Conservation (phyloP, 2,888 invertebrate species). For the Xestia xanthographa region DNA sequence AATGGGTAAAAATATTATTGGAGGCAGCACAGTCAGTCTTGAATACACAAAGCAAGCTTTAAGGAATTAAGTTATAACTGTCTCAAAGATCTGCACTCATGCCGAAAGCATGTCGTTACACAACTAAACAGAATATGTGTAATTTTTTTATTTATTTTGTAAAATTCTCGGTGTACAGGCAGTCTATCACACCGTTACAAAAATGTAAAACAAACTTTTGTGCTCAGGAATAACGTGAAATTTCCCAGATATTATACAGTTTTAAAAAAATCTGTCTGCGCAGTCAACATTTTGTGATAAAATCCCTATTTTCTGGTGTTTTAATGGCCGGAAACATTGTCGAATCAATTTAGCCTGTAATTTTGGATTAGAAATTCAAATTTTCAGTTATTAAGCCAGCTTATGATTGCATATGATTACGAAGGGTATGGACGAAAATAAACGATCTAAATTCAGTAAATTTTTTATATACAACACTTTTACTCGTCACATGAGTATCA, state of each 20-base stretch:
- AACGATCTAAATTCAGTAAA: background rate
- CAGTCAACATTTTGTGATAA: background rate
- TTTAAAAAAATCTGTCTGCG: background rate
- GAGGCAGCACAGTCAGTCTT: background rate
- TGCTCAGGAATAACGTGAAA: too few species aligned
- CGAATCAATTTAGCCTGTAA: background rate
- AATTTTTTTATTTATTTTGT: constrained; percentile 58
- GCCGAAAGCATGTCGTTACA: constrained; percentile 30
- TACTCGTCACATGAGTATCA: background rate
- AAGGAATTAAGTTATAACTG: constrained; percentile 1
- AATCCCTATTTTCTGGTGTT: background rate
- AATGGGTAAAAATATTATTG: background rate
- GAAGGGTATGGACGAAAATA: background rate
- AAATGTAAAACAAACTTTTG: background rate
- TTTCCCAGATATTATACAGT: background rate
- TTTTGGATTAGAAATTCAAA: background rate
- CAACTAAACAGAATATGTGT: constrained; percentile 37
- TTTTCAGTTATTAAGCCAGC: background rate
- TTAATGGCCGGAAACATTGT: background rate
- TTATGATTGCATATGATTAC: too few species aligned
- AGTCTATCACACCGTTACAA: constrained; percentile 29
- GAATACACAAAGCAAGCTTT: background rate
- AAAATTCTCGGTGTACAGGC: constrained; percentile 46
- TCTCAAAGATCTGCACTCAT: constrained; percentile 19
- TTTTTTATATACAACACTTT: background rate